These are phyloP conservation scores for Sphenopsis melanotis DNA, from an alignment of 2,797 vertebrate genomes.

Conservation along the genomic window DNA sequence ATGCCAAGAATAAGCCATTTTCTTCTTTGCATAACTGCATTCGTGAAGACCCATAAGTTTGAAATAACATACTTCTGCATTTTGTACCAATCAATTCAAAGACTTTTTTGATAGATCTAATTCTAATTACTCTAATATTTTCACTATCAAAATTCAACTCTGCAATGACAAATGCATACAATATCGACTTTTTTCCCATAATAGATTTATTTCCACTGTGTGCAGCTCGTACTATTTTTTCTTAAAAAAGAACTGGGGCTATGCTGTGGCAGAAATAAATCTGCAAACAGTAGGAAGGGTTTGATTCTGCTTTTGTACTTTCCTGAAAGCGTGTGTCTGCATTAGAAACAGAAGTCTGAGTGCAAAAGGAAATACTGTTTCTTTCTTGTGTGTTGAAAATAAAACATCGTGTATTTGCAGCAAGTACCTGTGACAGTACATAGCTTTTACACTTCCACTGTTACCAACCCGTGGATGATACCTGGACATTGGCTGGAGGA, in stretches of 20 bases:
- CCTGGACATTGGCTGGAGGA: neutral
- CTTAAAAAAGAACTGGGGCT: neutral
- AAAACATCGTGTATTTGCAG: neutral
- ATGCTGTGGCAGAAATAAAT: neutral
- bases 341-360: neutral
- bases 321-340: accelerated
- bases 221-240: neutral
- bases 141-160: neutral
- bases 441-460: neutral
- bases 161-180: neutral
- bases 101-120: neutral
- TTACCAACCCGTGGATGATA: accelerated
- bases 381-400: neutral
- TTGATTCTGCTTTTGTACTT: neutral
- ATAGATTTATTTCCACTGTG: neutral
- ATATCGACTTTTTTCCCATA: neutral
- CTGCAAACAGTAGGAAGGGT: neutral
- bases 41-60: neutral
- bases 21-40: neutral
- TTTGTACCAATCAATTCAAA: neutral
- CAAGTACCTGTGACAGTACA: neutral
- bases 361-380: neutral
- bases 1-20: neutral
- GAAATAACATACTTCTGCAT: neutral
- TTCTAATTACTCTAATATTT: neutral